Percentiles rank a stretch among this genome's conserved stretches.
Conservation (phyloP, 2,113 vertebrate genomes). For the Petaurus breviceps region DNA sequence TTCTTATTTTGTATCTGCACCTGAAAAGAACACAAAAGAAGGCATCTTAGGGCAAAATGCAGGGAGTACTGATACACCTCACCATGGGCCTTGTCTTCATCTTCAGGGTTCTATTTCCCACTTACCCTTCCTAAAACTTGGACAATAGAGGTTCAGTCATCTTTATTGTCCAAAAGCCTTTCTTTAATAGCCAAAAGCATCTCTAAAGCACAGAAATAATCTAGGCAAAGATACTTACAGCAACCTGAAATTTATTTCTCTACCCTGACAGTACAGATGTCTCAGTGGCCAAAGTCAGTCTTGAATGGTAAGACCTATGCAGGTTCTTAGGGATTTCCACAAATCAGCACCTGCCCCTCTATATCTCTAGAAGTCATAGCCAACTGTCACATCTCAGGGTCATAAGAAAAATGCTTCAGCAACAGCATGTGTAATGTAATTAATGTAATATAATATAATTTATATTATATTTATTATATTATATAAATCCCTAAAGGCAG, state of each 20-base stretch:
- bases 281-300: background rate
- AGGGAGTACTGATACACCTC: fast-evolving
- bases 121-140: fast-evolving
- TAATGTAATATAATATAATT: no score
- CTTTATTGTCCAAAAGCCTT: background rate
- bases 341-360: background rate
- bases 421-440: background rate
- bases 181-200: background rate
- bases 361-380: background rate
- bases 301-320: background rate
- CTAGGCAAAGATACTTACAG: background rate
- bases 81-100: fast-evolving
- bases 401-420: background rate
- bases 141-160: background rate
- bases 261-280: background rate
- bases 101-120: background rate
- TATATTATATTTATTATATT: no score
- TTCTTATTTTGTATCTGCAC: slow-evolving; percentile 97
- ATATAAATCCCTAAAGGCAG: background rate
- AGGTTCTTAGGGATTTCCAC: background rate
- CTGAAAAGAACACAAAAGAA: slow-evolving; percentile 77
- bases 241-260: background rate
- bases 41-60: slow-evolving; percentile 20
- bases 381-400: background rate
- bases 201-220: background rate